These are phyloP conservation scores for Callorhinus ursinus DNA, from an alignment of 2,113 vertebrate genomes.

Conservation along the genomic window DNA sequence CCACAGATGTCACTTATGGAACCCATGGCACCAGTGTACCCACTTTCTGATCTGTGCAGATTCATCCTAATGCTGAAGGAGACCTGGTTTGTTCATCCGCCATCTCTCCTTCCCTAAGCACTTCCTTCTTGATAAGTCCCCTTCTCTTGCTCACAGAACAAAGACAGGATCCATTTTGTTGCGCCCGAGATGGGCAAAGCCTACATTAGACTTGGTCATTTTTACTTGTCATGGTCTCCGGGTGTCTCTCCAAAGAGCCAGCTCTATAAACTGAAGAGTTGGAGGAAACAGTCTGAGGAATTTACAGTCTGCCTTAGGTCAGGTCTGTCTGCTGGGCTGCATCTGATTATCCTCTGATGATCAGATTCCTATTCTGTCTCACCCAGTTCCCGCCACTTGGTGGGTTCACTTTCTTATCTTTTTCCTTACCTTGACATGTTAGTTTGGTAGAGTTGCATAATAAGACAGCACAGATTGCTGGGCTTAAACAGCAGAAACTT, in stretches of 20 bases:
- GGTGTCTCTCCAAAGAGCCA: background rate
- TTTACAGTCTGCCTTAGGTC: background rate
- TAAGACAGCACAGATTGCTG: background rate
- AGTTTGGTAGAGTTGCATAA: background rate
- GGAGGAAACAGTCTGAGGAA: background rate
- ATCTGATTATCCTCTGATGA: background rate
- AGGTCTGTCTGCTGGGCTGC: background rate
- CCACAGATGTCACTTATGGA: rapidly evolving
- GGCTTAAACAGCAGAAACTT: background rate
- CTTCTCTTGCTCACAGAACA: background rate
- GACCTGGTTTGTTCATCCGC: background rate
- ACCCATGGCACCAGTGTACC: rapidly evolving
- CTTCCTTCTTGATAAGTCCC: background rate
- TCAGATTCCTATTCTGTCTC: background rate
- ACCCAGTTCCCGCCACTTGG: background rate
- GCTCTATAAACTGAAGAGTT: background rate
- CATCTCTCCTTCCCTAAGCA: background rate
- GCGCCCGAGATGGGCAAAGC: background rate
- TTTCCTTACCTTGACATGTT: background rate
- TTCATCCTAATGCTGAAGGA: background rate
- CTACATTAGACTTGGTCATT: background rate
- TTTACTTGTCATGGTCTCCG: background rate
- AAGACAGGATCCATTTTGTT: background rate
- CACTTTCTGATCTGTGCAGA: background rate
- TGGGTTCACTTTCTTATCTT: background rate